Percentiles rank a stretch among this genome's conserved stretches.
These are phyloP conservation scores for Papilio aristodemus DNA, from an alignment of 1,140 invertebrate species.

Conservation along the genomic window DNA sequence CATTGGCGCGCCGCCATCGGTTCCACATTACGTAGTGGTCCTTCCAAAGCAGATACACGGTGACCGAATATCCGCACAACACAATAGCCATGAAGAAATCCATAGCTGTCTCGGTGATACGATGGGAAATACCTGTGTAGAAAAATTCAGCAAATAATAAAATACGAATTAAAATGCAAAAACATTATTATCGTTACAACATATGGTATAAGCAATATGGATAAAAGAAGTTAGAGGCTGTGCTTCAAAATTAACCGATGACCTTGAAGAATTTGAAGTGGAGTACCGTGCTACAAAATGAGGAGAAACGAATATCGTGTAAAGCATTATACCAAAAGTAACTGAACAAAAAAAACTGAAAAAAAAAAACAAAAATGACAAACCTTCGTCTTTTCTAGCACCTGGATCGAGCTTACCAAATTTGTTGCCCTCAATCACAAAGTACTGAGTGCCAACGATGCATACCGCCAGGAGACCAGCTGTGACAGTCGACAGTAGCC, in stretches of 20 bases:
- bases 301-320: too few species aligned
- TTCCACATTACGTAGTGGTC: conserved; percentile 78
- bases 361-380: conserved; percentile 55
- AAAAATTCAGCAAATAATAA: conserved; percentile 32
- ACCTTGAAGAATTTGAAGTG: too few species aligned
- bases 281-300: too few species aligned
- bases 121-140: conserved; percentile 67
- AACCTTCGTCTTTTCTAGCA: conserved; percentile 73
- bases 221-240: too few species aligned
- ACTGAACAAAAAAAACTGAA: conserved; percentile 38
- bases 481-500: conserved; percentile 83
- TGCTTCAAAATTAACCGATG: too few species aligned
- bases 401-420: conserved; percentile 70
- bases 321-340: background rate
- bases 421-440: conserved; percentile 83
- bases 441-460: conserved; percentile 83
- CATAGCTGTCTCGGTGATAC: conserved; percentile 73
- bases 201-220: too few species aligned
- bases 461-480: conserved; percentile 82
- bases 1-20: conserved; percentile 72
- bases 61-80: conserved; percentile 72
- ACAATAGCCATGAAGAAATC: conserved; percentile 77
- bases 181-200: too few species aligned
- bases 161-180: too few species aligned
- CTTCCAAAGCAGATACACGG: conserved; percentile 76